Conservation (phyloP, 2,797 vertebrate species). For the Lophotriccus pileatus region DNA sequence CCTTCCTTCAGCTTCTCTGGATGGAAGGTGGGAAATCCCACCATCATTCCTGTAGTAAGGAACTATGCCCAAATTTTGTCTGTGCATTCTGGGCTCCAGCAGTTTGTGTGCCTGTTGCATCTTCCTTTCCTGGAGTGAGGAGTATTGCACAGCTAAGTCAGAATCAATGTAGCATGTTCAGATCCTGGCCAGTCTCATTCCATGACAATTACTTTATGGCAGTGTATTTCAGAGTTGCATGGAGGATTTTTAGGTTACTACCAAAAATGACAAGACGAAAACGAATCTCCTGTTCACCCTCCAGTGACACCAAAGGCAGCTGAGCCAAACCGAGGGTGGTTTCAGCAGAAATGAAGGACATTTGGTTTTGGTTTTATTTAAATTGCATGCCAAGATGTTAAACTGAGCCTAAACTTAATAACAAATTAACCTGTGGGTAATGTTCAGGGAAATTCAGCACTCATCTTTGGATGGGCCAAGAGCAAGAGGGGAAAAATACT, state of each 20-base stretch:
- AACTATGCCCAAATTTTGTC: neutral
- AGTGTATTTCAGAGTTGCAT: neutral
- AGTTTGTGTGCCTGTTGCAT: neutral
- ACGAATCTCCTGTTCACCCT: constrained; percentile 26
- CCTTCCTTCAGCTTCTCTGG: neutral
- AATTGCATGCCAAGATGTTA: constrained; percentile 52
- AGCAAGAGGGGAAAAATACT: constrained; percentile 27
- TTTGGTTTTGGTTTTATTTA: constrained; percentile 61
- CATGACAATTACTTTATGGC: constrained; percentile 13
- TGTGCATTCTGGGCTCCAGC: neutral
- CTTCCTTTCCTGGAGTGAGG: constrained; percentile 36
- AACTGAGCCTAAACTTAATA: constrained; percentile 61
- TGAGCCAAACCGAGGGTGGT: constrained; percentile 46
- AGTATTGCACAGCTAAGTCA: constrained; percentile 53
- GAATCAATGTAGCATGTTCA: neutral
- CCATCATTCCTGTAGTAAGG: neutral
- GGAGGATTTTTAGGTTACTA: constrained; percentile 30
- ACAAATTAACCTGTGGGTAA: constrained; percentile 58
- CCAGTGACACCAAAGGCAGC: constrained; percentile 4
- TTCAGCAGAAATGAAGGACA: constrained; percentile 32
- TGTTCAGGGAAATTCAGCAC: constrained; percentile 55
- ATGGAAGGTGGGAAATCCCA: neutral
- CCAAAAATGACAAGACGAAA: constrained; percentile 23
- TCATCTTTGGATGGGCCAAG: constrained; percentile 37
- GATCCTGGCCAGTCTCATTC: neutral